Base-by-base conservation (phyloP, 1,140 invertebrate genomes). In the Saxidomus purpurata region DNA sequence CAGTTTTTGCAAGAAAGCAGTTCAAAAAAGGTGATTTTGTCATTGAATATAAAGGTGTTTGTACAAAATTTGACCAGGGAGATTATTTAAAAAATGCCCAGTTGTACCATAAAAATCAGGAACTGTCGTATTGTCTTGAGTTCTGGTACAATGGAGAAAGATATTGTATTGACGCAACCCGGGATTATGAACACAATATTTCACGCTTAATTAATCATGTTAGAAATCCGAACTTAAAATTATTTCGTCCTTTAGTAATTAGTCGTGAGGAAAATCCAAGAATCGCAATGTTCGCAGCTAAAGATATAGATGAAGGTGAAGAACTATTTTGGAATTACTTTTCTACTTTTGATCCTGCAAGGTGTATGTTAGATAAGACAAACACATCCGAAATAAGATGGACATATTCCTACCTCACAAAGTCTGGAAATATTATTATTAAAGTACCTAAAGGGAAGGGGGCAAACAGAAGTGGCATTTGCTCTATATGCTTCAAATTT, bases 251-350 rank as follows among this genome's bases (percentile, higher is more conserved):
- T 67, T 36, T 67, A 67, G 25, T 31, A 67, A 31, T 67, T 31
- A 67, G 19, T 31, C 63, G 19, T 67, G 63, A 36, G 11, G 63
- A 67, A 67, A 67, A 19, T 67, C 34, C 63, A 19, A 67, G 63
- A 31, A 67, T 67, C 8, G 63, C 63, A 67, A 67, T 67, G 63
- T 67, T 34, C 19, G 25, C 63, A 67, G 25, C 11, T 19, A 67
- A 67, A 67, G 25, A 67, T 36, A 31, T 67, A 67, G 8, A 34
- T 8, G 63, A 67, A 67, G 63, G 63, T 31, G 63, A 67, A 31
- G 63, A 67, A 67, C 63, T 67, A 19, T 67, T 67, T 67, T 67
- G 63, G 63, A 67, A 67, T 34, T 67, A 67, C 63, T 67, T 67
- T 67, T 67, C 63, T 67, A 67, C 63, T 34, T 67, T 67, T 67